Evolutionary conservation across 1,140 invertebrate genomes (phyloP).

Genomic region (Sitobion miscanthi): DNA sequence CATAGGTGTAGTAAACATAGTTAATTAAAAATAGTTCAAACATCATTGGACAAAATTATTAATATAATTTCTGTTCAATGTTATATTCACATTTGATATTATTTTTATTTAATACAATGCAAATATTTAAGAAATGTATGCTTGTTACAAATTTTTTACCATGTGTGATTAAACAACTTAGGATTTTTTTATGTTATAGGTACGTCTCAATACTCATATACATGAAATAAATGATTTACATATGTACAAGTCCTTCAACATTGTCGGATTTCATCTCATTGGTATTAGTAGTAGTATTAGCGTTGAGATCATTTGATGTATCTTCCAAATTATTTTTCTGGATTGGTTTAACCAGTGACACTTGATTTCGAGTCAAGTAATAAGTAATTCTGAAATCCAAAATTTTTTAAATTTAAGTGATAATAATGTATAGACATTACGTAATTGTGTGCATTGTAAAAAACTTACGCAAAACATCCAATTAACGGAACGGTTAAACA

Average conservation of each 20-base stretch:
- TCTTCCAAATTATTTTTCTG: not conserved
- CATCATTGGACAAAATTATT: not conserved
- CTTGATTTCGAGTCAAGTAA: not conserved
- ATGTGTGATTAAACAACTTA: not conserved
- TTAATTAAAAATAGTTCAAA: not conserved
- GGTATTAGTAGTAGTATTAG: not conserved
- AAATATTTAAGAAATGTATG: not conserved
- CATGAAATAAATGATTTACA: not conserved
- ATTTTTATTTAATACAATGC: not conserved
- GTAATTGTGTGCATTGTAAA: not conserved
- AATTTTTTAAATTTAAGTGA: not conserved
- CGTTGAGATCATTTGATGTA: not conserved
- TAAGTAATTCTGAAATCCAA: not conserved
- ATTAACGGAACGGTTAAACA: constrained; percentile 29
- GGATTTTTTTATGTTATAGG: not conserved
- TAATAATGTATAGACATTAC: too few relatives aligned
- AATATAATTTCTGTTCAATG: not conserved
- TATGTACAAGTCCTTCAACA: not conserved
- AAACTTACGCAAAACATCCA: constrained; percentile 2
- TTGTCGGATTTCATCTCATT: not conserved
- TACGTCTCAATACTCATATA: not conserved
- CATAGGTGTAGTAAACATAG: not conserved
- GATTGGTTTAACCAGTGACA: not conserved
- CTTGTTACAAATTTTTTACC: not conserved
- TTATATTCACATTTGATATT: not conserved